Conservation (phyloP, 2,113 vertebrate species). For the Corythornis vintsioides region DNA sequence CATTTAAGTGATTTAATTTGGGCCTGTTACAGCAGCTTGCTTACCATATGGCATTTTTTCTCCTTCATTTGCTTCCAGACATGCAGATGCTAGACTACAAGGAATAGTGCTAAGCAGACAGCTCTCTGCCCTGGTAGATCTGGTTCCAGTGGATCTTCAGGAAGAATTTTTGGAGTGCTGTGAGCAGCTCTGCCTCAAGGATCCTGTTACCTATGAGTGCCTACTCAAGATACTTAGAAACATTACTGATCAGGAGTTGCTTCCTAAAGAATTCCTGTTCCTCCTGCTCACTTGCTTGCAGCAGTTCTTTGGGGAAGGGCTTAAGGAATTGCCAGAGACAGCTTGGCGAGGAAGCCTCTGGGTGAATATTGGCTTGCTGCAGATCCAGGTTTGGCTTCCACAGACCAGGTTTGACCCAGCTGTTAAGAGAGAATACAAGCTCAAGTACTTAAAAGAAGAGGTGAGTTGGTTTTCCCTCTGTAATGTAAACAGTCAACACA, state of each 20-base stretch:
- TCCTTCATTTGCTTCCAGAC: conserved; percentile 66
- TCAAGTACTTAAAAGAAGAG: conserved; percentile 91
- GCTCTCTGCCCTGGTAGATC: conserved; percentile 82
- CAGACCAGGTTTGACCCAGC: conserved; percentile 94
- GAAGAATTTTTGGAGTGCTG: conserved; percentile 85
- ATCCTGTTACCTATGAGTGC: conserved; percentile 79
- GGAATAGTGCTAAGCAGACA: conserved; percentile 82
- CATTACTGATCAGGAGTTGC: conserved; percentile 75
- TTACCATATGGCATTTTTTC: neutral
- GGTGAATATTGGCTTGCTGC: conserved; percentile 91
- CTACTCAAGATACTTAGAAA: conserved; percentile 82
- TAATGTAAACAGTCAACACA: neutral
- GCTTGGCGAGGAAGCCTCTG: conserved; percentile 86
- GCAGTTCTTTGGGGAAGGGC: conserved; percentile 81
- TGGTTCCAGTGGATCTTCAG: conserved; percentile 82
- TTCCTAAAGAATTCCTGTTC: conserved; percentile 84
- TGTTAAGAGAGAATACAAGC: conserved; percentile 91
- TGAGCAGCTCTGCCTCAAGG: conserved; percentile 77
- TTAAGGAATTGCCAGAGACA: conserved; percentile 71
- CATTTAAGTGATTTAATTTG: neutral
- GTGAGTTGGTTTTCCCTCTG: conserved; percentile 65
- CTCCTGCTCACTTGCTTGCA: conserved; percentile 84
- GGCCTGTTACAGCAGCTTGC: neutral
- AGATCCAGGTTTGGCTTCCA: conserved; percentile 92
- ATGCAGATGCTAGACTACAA: conserved; percentile 86